A percentile compares a stretch with the other conserved stretches of the same genome.
These are phyloP conservation scores for Patella ulyssiponensis DNA, from an alignment of 2,888 invertebrate species.

Conservation along the genomic window DNA sequence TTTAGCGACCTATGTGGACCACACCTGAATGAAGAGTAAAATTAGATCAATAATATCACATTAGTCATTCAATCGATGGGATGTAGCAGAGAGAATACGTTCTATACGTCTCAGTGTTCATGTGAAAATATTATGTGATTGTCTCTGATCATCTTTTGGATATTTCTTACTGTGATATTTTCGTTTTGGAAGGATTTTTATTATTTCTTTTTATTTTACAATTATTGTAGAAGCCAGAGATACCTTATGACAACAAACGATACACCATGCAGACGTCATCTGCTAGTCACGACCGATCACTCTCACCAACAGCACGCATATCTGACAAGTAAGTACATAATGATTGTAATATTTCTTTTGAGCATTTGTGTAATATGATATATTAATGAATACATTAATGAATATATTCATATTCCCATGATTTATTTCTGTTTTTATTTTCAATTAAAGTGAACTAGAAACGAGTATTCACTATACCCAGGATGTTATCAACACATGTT, in stretches of 20 bases:
- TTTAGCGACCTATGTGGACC: background rate
- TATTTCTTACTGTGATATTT: no score
- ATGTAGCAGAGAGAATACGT: no score
- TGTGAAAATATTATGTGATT: no score
- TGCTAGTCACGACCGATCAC: background rate
- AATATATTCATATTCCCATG: no score
- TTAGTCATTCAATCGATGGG: slow-evolving; percentile 1
- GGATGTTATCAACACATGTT: slow-evolving; percentile 4
- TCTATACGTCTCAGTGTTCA: no score
- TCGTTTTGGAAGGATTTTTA: background rate
- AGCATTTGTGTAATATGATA: no score
- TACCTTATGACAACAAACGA: background rate
- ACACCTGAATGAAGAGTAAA: background rate
- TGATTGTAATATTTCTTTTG: no score
- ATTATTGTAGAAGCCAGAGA: background rate
- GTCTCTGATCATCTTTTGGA: no score
- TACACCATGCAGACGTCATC: slow-evolving; percentile 2
- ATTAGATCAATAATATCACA: background rate
- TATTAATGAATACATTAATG: no score
- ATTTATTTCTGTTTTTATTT: no score
- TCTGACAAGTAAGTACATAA: background rate
- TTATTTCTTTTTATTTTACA: background rate
- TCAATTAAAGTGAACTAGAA: background rate
- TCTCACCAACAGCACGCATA: background rate
- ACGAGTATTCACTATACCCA: slow-evolving; percentile 4